These are phyloP conservation scores for Alfaro cultratus DNA, from an alignment of 2,797 vertebrate genomes.

Conservation along the genomic window DNA sequence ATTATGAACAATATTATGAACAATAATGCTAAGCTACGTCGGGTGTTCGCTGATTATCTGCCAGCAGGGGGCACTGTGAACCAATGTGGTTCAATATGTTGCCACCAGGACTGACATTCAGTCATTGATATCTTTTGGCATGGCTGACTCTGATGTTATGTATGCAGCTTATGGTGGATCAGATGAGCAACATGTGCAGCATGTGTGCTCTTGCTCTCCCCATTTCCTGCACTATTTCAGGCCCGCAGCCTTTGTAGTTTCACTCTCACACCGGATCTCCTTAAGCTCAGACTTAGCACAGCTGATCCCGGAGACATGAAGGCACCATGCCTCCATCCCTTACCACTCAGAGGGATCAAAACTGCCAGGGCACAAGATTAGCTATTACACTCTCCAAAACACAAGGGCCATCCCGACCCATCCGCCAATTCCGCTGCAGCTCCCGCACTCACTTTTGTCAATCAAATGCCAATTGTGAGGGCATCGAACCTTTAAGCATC, in stretches of 20 bases:
- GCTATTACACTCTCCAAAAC: slow-evolving; percentile 49
- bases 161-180: slow-evolving; percentile 33
- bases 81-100: slow-evolving; percentile 18
- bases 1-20: too few species aligned
- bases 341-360: slow-evolving; percentile 68
- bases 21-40: not conserved
- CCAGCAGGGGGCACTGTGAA: slow-evolving; percentile 67
- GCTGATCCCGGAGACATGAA: slow-evolving; percentile 81
- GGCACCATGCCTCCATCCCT: slow-evolving; percentile 78
- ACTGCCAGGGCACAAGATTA: slow-evolving; percentile 59
- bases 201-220: slow-evolving; percentile 36
- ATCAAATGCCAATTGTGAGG: slow-evolving; percentile 54
- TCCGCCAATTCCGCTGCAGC: slow-evolving; percentile 24
- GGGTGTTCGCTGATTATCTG: not conserved
- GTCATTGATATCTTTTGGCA: slow-evolving; percentile 15
- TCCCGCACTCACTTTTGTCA: slow-evolving; percentile 64
- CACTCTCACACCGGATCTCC: slow-evolving; percentile 71
- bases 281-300: slow-evolving; percentile 78
- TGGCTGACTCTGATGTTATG: slow-evolving; percentile 28
- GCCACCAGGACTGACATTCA: slow-evolving; percentile 8
- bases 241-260: slow-evolving; percentile 67
- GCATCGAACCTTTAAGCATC: slow-evolving; percentile 57
- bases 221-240: slow-evolving; percentile 65
- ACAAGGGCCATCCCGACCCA: slow-evolving; percentile 17
- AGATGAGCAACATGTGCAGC: slow-evolving; percentile 47